Evolutionary conservation across 2,113 vertebrate species (phyloP).

Genomic region (Callipepla squamata): DNA sequence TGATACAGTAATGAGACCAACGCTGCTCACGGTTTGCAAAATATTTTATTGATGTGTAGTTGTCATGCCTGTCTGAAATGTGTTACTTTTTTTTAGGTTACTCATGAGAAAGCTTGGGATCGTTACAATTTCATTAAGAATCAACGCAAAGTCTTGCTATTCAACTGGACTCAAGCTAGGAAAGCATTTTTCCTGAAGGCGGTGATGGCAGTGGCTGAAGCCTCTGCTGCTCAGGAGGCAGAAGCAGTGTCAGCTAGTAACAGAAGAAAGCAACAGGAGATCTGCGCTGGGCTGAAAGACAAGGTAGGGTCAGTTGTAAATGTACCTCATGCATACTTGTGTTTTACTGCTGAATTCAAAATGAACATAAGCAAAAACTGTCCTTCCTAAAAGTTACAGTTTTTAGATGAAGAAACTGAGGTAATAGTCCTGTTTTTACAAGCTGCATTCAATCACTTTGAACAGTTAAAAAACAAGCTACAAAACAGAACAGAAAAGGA

Average conservation of each 20-base stretch:
- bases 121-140: constrained; percentile 73
- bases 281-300: constrained; percentile 85
- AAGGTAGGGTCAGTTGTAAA: constrained; percentile 78
- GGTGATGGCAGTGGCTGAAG: constrained; percentile 78
- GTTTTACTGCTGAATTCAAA: not conserved
- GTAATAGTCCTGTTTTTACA: not conserved
- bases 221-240: constrained; percentile 79
- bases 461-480: not conserved
- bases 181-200: constrained; percentile 82
- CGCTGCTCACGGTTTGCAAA: not conserved
- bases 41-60: accelerated
- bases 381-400: not conserved
- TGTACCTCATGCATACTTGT: not conserved
- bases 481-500: not conserved
- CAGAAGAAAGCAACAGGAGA: constrained; percentile 84
- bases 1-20: not conserved
- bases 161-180: constrained; percentile 78
- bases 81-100: constrained; percentile 74
- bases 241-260: constrained; percentile 75
- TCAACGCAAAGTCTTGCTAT: constrained; percentile 75
- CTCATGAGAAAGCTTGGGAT: constrained; percentile 81
- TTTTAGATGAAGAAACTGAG: not conserved
- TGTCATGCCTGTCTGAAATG: not conserved
- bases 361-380: not conserved
- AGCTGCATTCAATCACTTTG: not conserved